Percentiles rank a stretch among this genome's conserved stretches.
Conservation (phyloP, 2,888 invertebrate genomes). For the Rhynchonema sp. region DNA sequence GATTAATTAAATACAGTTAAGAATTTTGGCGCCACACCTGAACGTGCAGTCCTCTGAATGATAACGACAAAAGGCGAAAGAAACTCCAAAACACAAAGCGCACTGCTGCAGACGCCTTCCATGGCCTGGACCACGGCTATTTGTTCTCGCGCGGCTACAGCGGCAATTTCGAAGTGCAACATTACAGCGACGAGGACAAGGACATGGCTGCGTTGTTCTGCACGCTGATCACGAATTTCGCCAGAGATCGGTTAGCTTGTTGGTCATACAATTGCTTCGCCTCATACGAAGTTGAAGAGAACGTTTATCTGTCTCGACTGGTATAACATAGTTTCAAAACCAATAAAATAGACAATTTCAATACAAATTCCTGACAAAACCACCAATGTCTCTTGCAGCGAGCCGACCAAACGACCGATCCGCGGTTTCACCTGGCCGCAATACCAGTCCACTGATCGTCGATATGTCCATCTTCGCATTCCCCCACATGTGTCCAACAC, state of each 20-base stretch:
- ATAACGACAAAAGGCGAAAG: no score
- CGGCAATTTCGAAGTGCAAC: conserved; percentile 18
- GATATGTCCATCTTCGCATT: conserved; percentile 17
- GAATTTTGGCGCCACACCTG: no score
- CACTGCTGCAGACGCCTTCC: conserved; percentile 18
- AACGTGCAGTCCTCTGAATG: no score
- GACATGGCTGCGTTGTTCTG: conserved; percentile 19
- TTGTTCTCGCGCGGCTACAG: conserved; percentile 25
- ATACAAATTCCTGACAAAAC: neutral
- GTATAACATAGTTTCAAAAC: neutral
- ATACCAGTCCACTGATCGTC: conserved; percentile 13
- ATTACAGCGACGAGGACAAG: conserved; percentile 20
- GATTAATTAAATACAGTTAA: no score
- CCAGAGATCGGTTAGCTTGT: conserved; percentile 13
- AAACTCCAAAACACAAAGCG: no score
- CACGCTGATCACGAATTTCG: conserved; percentile 21
- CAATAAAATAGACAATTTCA: neutral
- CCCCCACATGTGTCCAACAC: conserved; percentile 11
- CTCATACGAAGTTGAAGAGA: no score
- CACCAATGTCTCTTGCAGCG: conserved; percentile 10
- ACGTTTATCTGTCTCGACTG: no score
- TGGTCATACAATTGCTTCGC: neutral
- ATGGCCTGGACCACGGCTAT: conserved; percentile 26
- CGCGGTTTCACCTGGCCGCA: conserved; percentile 16
- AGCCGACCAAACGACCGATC: conserved; percentile 13